A percentile compares a stretch with the other conserved stretches of the same genome.
These are phyloP conservation scores for Mus caroli DNA, from an alignment of 2,797 vertebrate species.

Conservation along the genomic window DNA sequence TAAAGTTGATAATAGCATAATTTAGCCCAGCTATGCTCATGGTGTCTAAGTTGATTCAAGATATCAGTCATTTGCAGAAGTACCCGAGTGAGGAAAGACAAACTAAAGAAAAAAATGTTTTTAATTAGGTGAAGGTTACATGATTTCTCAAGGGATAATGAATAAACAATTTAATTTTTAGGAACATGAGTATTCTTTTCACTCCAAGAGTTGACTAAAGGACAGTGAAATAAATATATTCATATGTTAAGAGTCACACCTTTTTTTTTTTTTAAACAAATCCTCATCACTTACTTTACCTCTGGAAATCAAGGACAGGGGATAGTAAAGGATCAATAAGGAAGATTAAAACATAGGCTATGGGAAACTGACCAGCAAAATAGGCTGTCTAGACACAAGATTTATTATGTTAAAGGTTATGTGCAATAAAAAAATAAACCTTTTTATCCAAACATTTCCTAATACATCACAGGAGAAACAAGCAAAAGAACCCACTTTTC, in stretches of 20 bases:
- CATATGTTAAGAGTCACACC: not conserved
- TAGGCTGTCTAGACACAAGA: not conserved
- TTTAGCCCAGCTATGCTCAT: constrained; percentile 35
- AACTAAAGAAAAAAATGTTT: not conserved
- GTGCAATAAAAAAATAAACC: not conserved
- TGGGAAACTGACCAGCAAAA: not conserved
- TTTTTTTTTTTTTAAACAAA: constrained; percentile 2
- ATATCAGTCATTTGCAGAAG: constrained; percentile 12
- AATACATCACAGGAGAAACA: constrained; percentile 28
- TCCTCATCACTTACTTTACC: constrained; percentile 2
- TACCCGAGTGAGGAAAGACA: constrained; percentile 18
- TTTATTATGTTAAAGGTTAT: constrained; percentile 10
- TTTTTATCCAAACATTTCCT: constrained; percentile 40
- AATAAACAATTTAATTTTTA: constrained; percentile 57
- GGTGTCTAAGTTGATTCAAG: constrained; percentile 41
- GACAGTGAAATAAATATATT: not conserved
- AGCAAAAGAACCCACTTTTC: not conserved
- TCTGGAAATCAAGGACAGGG: not conserved
- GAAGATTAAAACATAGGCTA: not conserved
- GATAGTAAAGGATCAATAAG: constrained; percentile 8
- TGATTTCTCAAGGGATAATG: constrained; percentile 30
- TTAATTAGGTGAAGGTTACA: constrained; percentile 48
- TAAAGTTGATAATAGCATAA: constrained; percentile 49
- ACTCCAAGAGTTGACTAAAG: constrained; percentile 19
- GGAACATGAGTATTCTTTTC: not conserved